Conservation (phyloP, 2,797 vertebrate species). For the Phrynocephalus vlangalii region DNA sequence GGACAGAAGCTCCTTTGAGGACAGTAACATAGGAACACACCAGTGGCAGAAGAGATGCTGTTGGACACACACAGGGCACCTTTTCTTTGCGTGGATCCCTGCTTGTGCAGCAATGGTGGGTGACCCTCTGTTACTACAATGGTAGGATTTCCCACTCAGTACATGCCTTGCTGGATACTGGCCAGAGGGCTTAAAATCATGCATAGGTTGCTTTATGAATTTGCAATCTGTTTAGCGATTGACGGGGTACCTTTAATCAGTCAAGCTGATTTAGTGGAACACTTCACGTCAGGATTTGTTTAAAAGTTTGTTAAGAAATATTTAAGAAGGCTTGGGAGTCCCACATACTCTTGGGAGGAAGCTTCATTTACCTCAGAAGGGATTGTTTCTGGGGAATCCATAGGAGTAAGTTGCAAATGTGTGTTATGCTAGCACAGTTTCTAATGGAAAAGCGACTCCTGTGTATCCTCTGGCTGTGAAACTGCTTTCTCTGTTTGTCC, state of each 20-base stretch:
- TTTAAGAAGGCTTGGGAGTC: background rate
- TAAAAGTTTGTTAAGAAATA: background rate
- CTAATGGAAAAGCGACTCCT: background rate
- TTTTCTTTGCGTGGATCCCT: no score
- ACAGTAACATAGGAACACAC: no score
- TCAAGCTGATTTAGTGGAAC: background rate
- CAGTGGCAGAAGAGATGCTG: no score
- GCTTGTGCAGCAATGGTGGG: no score
- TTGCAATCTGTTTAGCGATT: background rate
- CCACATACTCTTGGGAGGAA: background rate
- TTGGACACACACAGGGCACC: no score
- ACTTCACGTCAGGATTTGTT: background rate
- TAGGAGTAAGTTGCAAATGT: background rate
- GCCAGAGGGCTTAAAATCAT: background rate
- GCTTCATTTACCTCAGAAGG: background rate
- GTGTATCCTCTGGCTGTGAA: conserved; percentile 7
- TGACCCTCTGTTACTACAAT: no score
- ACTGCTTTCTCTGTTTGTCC: background rate
- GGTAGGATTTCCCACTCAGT: no score
- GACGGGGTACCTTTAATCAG: rapidly evolving
- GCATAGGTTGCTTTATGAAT: background rate
- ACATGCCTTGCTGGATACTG: no score
- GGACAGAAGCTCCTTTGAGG: no score
- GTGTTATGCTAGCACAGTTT: background rate
- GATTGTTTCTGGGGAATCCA: background rate